Conservation (phyloP, 2,113 vertebrate genomes). For the Naja naja region DNA sequence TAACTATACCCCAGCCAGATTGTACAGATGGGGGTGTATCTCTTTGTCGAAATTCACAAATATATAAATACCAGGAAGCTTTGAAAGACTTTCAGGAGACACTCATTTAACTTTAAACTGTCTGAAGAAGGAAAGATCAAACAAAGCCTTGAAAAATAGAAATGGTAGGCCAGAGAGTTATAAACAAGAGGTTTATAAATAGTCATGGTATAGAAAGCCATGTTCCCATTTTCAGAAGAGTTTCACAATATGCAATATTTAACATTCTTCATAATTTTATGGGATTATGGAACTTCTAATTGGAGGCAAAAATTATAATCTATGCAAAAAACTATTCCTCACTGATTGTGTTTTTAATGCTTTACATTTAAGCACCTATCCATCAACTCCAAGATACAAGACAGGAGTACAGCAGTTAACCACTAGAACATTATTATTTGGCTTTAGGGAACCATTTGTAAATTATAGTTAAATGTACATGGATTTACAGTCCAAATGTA, state of each 20-base stretch:
- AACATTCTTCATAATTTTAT: not conserved
- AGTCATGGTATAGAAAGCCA: slow-evolving; percentile 47
- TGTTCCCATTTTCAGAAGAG: slow-evolving; percentile 53
- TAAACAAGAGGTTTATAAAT: slow-evolving; percentile 44
- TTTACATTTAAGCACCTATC: not conserved
- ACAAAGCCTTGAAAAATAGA: slow-evolving; percentile 45
- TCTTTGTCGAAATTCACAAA: slow-evolving; percentile 23
- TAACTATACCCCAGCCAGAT: not conserved
- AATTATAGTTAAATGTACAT: not conserved
- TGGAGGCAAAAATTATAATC: not conserved
- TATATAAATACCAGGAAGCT: slow-evolving; percentile 29
- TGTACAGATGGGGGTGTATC: slow-evolving; percentile 21
- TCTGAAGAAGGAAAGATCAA: slow-evolving; percentile 50
- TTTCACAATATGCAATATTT: slow-evolving; percentile 30
- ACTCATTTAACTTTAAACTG: slow-evolving; percentile 18
- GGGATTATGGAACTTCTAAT: not conserved
- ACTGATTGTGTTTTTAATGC: not conserved
- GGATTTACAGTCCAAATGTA: not conserved
- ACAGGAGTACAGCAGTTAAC: not conserved
- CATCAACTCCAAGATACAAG: not conserved
- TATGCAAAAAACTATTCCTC: not conserved
- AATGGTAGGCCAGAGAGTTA: slow-evolving; percentile 52
- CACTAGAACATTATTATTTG: not conserved
- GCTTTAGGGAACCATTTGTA: not conserved
- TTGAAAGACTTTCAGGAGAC: slow-evolving; percentile 24